Base-by-base conservation (phyloP, 2,113 vertebrate species). In the Petromus typicus region DNA sequence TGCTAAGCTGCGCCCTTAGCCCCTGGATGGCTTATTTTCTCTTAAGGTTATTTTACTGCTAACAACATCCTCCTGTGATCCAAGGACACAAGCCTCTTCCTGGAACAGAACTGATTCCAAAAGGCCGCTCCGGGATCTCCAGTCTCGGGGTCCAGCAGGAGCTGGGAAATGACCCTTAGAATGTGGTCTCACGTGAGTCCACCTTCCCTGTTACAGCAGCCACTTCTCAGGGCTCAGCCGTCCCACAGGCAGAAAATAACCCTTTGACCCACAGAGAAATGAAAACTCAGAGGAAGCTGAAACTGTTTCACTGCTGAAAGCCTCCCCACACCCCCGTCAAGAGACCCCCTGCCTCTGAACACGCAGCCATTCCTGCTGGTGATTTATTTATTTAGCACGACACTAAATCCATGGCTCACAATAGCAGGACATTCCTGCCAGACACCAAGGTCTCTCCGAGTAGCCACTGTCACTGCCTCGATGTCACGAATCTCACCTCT, bases 321-420 rank as follows among this genome's bases (percentile, higher is more conserved):
- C 78, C 48, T 51, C 10, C 48, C 48, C 48, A 34, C 66, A 82
- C 89, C 97, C 48, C 37, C 93, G 34, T 48, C 59, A 51, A 95
- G 94, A 76, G 9, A 34, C 94, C 0, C 2, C 23, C 1, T 73
- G 45, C 0, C 95, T 92, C 93, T 80, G 37, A 95, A 93, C 76
- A 93, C 11, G 94, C 95, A 96, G 57, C 43, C 85, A 86, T 97
- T 97, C 95, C 95, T 95, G 75, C 86, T 51, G 75, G 90, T 86
- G 0, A 5, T 95, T 96, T 86, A 67, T 69, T 95, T 94, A n/a
- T 92, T 94, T 67, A 93, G 83, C 34, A 76, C 78, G 57, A 87
- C 94, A 90, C 20, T 94, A 86, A 94, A 95, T 51, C 93, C 75
- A 79, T 9, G 10, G 63, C 90, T 82, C 81, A 95, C 82, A 97